A percentile compares a stretch with the other conserved stretches of the same genome.
phyloP scores from a whole-genome alignment of 2,888 invertebrate species.

The Scaptomyza polygonia region DNA sequence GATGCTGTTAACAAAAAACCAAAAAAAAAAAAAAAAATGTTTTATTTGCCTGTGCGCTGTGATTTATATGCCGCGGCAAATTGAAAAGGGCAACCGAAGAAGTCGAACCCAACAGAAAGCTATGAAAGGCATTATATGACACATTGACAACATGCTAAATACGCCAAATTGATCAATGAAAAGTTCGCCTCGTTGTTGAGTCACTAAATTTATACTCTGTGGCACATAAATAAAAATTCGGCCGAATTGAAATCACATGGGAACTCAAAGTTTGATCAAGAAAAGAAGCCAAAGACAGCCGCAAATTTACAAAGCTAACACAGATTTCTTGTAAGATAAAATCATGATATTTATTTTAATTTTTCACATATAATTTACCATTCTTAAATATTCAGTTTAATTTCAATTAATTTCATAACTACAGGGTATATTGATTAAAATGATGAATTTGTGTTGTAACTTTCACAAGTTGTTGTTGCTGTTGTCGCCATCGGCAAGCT shows the following conservation, averaged over 20 bases:
- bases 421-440: slow-evolving; percentile 17
- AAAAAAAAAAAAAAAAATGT: slow-evolving; percentile 46
- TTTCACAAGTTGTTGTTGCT: slow-evolving; percentile 7
- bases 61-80: slow-evolving; percentile 62
- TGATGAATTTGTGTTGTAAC: not conserved
- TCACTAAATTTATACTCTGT: slow-evolving; percentile 26
- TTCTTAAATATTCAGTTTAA: too few species aligned
- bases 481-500: not conserved
- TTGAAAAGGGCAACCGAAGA: slow-evolving; percentile 38
- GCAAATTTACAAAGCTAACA: not conserved
- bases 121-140: slow-evolving; percentile 38
- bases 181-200: slow-evolving; percentile 21
- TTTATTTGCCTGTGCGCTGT: slow-evolving; percentile 60
- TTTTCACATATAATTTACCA: too few species aligned
- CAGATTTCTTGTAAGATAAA: not conserved
- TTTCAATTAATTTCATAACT: slow-evolving; percentile 1
- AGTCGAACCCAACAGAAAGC: slow-evolving; percentile 14
- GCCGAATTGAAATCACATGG: not conserved
- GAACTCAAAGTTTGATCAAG: not conserved
- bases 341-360: too few species aligned
- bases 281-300: not conserved
- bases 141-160: slow-evolving; percentile 71
- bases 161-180: slow-evolving; percentile 70
- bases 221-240: not conserved
- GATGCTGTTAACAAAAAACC: slow-evolving; percentile 46